Evolutionary conservation across 2,113 vertebrate genomes (phyloP).

Genomic region (Saguinus imperator): DNA sequence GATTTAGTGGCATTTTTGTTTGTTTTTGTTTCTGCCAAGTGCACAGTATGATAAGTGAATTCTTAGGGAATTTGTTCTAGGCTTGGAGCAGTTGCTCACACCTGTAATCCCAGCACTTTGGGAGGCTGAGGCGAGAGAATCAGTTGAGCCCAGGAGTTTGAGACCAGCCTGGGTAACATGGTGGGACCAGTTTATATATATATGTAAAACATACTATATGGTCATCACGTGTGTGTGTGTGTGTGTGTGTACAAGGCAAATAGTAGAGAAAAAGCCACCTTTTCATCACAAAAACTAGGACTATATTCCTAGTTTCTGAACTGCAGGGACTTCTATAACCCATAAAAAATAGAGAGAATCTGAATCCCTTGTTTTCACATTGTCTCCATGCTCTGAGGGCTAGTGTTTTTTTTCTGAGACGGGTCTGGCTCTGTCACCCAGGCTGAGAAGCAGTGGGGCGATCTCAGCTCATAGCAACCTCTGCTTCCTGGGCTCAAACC

Average conservation of each 20-base stretch:
- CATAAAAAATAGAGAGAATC: not conserved
- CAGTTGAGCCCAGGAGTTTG: not conserved
- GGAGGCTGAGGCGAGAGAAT: not conserved
- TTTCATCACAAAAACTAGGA: not conserved
- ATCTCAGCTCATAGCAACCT: no score
- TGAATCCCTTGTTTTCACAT: not conserved
- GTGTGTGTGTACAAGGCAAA: no score
- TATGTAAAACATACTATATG: not conserved
- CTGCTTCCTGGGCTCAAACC: no score
- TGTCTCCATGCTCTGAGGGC: not conserved
- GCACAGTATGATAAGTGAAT: not conserved
- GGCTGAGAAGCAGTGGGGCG: no score
- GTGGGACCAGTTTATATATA: not conserved
- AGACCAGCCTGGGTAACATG: not conserved
- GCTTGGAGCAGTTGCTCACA: not conserved
- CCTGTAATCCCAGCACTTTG: not conserved
- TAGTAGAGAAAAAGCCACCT: not conserved
- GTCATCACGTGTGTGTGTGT: not conserved
- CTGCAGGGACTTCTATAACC: not conserved
- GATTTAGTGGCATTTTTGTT: no score
- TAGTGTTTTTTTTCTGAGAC: no score
- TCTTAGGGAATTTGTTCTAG: slow-evolving; percentile 1
- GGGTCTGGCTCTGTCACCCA: no score
- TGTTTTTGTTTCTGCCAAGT: no score
- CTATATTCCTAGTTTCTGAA: not conserved